Conservation (phyloP, 2,113 vertebrate species). For the Eublepharis macularius region DNA sequence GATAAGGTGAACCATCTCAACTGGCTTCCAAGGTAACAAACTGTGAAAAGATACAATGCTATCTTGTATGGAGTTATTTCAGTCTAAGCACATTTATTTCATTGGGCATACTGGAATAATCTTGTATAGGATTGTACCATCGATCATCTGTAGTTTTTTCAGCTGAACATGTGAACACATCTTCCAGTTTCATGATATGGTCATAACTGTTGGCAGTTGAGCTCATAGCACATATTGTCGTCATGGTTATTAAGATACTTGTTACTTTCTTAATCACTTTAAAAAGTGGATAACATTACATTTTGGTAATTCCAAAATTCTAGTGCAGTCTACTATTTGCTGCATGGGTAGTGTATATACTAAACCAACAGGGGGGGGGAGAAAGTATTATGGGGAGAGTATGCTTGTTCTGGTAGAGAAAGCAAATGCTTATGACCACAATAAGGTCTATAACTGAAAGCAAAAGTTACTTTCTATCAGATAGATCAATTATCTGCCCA, state of each 20-base stretch:
- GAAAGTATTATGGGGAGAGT: neutral
- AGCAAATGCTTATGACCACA: neutral
- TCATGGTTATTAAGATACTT: neutral
- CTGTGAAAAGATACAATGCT: neutral
- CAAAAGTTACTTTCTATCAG: neutral
- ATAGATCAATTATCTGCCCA: neutral
- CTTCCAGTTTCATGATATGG: neutral
- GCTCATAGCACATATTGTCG: neutral
- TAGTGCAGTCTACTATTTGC: neutral
- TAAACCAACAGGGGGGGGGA: neutral
- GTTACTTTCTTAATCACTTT: neutral
- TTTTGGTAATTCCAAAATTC: neutral
- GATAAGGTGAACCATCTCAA: neutral
- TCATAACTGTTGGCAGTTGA: neutral
- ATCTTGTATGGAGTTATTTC: too few species aligned
- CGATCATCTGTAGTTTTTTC: neutral
- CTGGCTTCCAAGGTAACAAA: neutral
- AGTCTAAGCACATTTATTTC: too few species aligned
- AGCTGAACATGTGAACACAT: neutral
- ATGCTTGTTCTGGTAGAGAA: neutral
- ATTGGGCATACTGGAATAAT: too few species aligned
- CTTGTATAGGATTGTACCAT: too few species aligned
- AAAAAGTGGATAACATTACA: neutral
- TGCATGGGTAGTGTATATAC: neutral
- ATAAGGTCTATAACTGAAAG: neutral